Percentiles rank a stretch among this genome's conserved stretches.
These are phyloP conservation scores for Neotoma lepida DNA, from an alignment of 2,113 vertebrate genomes.

Conservation along the genomic window DNA sequence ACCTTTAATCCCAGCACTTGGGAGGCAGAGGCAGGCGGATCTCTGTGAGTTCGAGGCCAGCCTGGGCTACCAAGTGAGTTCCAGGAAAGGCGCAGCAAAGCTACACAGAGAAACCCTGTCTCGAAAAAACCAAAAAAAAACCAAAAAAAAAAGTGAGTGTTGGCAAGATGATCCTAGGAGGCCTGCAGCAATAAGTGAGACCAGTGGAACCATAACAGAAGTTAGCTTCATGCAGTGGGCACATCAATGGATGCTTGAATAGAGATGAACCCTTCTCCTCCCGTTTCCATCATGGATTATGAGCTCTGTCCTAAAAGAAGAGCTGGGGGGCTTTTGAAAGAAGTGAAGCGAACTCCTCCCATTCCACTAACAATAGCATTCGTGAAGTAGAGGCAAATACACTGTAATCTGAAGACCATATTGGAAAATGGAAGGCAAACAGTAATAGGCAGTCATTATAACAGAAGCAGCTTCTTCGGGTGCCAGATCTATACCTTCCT, in stretches of 20 bases:
- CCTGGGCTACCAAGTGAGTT: no score
- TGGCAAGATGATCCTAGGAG: neutral
- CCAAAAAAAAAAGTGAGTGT: neutral
- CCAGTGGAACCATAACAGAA: neutral
- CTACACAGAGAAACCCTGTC: no score
- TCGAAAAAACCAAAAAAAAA: no score
- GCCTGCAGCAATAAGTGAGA: neutral
- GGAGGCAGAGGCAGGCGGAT: no score
- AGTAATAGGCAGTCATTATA: neutral
- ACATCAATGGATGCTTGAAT: neutral
- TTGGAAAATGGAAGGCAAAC: neutral
- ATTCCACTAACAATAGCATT: no score
- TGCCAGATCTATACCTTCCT: neutral
- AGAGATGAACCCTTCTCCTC: neutral
- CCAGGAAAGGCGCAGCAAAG: no score
- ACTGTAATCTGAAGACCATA: neutral
- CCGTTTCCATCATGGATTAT: neutral
- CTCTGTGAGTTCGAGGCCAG: no score
- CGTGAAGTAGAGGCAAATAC: neutral
- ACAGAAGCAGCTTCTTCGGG: neutral
- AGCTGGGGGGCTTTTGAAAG: neutral
- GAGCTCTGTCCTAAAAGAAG: neutral
- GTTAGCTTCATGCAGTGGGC: neutral
- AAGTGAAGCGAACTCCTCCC: neutral
- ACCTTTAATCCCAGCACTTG: no score